phyloP scores from a whole-genome alignment of 2,113 vertebrate genomes.

The Crocuta crocuta region DNA sequence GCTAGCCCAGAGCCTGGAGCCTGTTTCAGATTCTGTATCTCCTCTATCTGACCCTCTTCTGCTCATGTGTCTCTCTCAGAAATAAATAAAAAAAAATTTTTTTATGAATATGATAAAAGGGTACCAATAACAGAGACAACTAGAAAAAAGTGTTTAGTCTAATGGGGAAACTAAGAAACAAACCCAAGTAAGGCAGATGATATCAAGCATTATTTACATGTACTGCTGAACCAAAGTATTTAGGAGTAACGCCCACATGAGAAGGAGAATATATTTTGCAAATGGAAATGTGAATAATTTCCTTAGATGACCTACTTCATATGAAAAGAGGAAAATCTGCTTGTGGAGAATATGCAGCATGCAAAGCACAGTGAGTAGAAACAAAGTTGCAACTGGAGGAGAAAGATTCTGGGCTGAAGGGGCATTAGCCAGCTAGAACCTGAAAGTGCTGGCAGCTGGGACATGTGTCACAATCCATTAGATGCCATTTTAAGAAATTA shows the following conservation, averaged over 20 bases:
- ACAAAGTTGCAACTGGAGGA: not conserved
- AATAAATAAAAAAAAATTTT: too few species aligned
- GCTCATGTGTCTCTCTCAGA: too few species aligned
- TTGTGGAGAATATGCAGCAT: not conserved
- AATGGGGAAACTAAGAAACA: conserved; percentile 7
- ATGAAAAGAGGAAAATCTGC: conserved; percentile 47
- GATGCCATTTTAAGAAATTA: conserved; percentile 43
- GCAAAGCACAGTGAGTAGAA: conserved; percentile 1
- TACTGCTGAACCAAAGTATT: conserved; percentile 38
- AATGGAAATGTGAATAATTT: conserved; percentile 70
- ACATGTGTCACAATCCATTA: not conserved
- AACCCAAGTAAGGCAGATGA: conserved; percentile 25
- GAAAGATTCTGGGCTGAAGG: not conserved
- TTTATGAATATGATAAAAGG: conserved; percentile 13
- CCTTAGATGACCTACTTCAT: conserved; percentile 43
- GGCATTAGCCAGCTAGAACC: not conserved
- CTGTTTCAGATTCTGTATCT: too few species aligned
- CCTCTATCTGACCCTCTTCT: too few species aligned
- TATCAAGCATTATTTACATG: conserved; percentile 31
- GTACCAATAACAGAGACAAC: conserved; percentile 2
- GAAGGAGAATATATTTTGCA: conserved; percentile 50
- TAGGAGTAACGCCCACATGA: conserved; percentile 58
- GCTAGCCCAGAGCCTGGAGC: too few species aligned
- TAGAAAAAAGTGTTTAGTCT: conserved; percentile 13
- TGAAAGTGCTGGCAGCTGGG: not conserved